Evolutionary conservation across 2,888 invertebrate genomes (phyloP), one percentile per base, ranked within the genome.

Genomic region (Andrena camellia): DNA sequence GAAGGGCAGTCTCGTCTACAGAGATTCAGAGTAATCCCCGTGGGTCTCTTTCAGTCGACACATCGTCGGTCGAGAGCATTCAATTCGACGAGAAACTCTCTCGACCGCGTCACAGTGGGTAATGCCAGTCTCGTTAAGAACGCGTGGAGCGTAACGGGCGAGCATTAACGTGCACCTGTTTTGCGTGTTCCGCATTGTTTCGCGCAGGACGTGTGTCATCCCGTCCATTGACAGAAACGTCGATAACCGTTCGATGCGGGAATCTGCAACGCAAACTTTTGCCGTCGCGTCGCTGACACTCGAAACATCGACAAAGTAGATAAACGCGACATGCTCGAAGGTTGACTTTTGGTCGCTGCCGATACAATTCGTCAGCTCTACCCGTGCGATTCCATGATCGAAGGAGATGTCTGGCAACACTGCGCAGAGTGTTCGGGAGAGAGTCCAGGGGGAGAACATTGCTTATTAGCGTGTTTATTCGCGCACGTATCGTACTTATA

Each of bases 191-290:
- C 73, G 31, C 35, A 73, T 78, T 78, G 77, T 73, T 73, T 59
- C 57, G 42, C 20, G 2, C n/a, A 54, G n/a, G 57, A 10, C n/a
- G 35, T 29, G 60, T 7, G 77, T 74, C 17, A 17, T 31, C 52
- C 8, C 20, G 23, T 8, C 17, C 31, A 68, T 78, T 33, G 81
- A 73, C 81, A 78, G 78, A 78, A 81, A 81, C 54, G 81, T 78
- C 81, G 69, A 81, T 78, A 73, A 50, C 60, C 10, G 50, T 48
- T 48, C 5, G 33, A 42, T 1, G 33, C 23, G 71, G 63, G 54
- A 64, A 33, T 3, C 59, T 59, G 20, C 20, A 26, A 26, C 23
- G 73, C 59, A 20, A 78, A 78, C 74, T 78, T 72, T 59, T 35
- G 64, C 57, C 57, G 64, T 35, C 33, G 13, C 35, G 33, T 63